phyloP scores from a whole-genome alignment of 2,113 vertebrate species.

The Malurus melanocephalus region DNA sequence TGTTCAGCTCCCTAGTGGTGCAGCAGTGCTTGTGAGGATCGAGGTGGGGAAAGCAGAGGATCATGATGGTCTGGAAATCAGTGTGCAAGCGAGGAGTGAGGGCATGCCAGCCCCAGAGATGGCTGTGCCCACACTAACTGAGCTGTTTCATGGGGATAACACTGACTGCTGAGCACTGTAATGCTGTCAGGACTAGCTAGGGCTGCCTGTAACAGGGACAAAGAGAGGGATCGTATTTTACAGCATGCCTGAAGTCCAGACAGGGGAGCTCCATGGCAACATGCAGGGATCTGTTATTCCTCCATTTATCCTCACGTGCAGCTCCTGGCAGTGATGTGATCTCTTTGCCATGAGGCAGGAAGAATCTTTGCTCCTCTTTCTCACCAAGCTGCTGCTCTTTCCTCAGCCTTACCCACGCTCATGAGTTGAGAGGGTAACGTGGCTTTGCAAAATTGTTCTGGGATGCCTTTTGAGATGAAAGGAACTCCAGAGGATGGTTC shows the following conservation, averaged over 20 bases:
- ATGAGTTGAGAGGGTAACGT: neutral
- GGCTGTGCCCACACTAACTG: neutral
- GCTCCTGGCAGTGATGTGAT: constrained; percentile 22
- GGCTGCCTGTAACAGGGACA: constrained; percentile 10
- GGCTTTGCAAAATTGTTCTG: neutral
- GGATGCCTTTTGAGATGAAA: neutral
- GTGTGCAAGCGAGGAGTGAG: neutral
- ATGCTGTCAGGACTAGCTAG: neutral
- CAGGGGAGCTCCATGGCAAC: constrained; percentile 42
- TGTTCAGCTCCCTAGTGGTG: neutral
- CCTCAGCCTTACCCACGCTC: neutral
- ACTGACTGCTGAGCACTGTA: neutral
- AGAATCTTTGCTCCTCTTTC: constrained; percentile 7
- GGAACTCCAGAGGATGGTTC: neutral
- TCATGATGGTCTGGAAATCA: neutral
- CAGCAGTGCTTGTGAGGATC: neutral
- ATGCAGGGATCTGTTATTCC: constrained; percentile 20
- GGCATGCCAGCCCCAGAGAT: neutral
- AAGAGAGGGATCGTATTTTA: constrained; percentile 9
- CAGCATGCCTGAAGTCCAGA: constrained; percentile 1
- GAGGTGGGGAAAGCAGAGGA: neutral
- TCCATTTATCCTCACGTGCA: constrained; percentile 18
- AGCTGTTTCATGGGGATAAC: neutral
- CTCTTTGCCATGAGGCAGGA: neutral
- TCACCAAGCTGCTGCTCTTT: neutral